These are phyloP conservation scores for Sigmodon hispidus DNA, from an alignment of 2,113 vertebrate genomes.

Conservation along the genomic window DNA sequence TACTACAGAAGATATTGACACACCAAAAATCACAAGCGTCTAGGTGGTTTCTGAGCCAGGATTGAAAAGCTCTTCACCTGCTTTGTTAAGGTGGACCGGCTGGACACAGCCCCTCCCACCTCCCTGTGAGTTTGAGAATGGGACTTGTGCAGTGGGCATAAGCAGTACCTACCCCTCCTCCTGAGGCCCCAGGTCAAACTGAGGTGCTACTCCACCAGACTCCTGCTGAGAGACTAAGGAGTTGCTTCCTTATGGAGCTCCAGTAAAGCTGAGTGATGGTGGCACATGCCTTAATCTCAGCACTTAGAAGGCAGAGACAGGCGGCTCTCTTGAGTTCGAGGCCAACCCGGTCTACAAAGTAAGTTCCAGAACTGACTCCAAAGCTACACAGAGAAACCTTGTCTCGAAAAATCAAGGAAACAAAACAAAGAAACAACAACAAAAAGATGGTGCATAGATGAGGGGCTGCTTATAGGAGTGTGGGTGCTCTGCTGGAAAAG, in stretches of 20 bases:
- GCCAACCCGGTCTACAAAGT: too few relatives aligned
- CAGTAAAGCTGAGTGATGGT: too few relatives aligned
- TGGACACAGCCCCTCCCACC: not conserved
- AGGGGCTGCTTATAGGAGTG: not conserved
- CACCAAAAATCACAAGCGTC: too few relatives aligned
- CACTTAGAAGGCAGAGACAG: too few relatives aligned
- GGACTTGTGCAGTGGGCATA: not conserved
- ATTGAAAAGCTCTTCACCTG: not conserved
- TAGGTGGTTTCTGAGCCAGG: not conserved
- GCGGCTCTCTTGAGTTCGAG: too few relatives aligned
- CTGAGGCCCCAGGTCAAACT: not conserved
- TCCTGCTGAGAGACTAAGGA: not conserved
- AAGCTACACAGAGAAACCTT: too few relatives aligned
- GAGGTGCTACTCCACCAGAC: not conserved
- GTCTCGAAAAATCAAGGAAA: too few relatives aligned
- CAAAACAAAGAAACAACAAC: too few relatives aligned
- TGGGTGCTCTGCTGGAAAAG: not conserved
- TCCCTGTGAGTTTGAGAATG: not conserved
- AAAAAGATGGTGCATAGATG: too few relatives aligned
- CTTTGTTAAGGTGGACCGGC: not conserved
- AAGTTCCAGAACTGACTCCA: too few relatives aligned
- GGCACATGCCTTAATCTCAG: too few relatives aligned
- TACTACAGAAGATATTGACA: fast-evolving
- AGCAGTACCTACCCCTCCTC: not conserved
- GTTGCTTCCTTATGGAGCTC: not conserved